Evolutionary conservation across 2,113 vertebrate species (phyloP).

Genomic region (Pavo muticus): DNA sequence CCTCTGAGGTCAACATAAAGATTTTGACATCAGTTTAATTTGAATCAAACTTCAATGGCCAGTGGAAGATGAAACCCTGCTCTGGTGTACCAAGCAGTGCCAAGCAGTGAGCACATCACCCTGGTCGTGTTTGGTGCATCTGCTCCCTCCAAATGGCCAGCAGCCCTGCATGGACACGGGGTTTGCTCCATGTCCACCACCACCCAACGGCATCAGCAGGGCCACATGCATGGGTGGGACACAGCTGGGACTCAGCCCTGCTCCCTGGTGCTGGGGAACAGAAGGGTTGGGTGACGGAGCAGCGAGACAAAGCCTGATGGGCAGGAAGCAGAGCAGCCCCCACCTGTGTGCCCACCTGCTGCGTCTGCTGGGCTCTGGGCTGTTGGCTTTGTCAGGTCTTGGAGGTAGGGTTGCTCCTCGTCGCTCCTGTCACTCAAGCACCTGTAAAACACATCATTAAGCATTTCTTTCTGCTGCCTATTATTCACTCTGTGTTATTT

Average conservation of each 20-base stretch:
- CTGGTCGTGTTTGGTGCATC: not conserved
- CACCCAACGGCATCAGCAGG: too few relatives aligned
- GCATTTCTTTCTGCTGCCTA: not conserved
- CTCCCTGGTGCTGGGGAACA: not conserved
- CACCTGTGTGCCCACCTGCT: fast-evolving
- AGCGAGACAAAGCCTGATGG: not conserved
- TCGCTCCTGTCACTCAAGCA: not conserved
- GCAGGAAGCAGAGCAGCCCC: not conserved
- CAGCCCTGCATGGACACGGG: not conserved
- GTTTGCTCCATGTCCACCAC: not conserved
- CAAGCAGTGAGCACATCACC: not conserved
- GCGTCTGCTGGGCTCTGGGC: not conserved
- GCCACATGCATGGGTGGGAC: not conserved
- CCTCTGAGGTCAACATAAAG: not conserved
- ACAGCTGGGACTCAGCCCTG: too few relatives aligned
- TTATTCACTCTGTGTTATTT: conserved; percentile 37
- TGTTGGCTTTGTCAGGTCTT: not conserved
- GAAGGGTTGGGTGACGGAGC: not conserved
- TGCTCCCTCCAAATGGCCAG: not conserved
- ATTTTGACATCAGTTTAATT: not conserved
- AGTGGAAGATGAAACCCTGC: conserved; percentile 16
- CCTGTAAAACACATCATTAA: not conserved
- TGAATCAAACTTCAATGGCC: not conserved
- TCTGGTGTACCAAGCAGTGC: not conserved
- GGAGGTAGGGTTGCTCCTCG: not conserved